Conservation (phyloP, 2,888 invertebrate genomes). For the Mimas tiliae region DNA sequence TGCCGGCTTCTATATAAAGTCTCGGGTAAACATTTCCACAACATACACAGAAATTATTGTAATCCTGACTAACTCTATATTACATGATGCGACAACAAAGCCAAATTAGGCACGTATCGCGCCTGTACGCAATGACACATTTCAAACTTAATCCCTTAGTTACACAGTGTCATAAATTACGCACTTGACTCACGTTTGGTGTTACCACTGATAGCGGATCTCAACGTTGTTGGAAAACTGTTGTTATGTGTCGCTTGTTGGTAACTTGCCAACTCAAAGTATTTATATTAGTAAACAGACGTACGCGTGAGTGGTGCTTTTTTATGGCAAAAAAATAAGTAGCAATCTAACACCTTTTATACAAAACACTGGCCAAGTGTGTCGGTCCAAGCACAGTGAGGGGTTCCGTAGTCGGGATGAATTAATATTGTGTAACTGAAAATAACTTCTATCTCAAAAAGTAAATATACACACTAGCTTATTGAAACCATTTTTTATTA, state of each 20-base stretch:
- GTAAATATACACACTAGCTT: no score
- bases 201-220: conserved; percentile 23
- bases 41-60: no score
- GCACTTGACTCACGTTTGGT: conserved; percentile 9
- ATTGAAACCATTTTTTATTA: no score
- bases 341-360: no score
- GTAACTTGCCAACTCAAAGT: conserved; percentile 12
- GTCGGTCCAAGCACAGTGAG: no score
- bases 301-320: neutral
- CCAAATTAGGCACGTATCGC: conserved; percentile 4
- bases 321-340: no score
- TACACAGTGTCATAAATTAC: conserved; percentile 26
- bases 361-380: no score
- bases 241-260: conserved; percentile 34
- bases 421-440: no score
- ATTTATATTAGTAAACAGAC: neutral
- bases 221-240: conserved; percentile 33
- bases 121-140: neutral
- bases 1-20: no score
- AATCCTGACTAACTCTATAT: neutral
- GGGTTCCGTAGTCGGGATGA: no score
- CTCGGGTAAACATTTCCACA: neutral
- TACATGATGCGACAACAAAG: neutral
- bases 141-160: conserved; percentile 22
- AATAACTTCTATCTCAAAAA: no score